Percentiles rank a stretch among this genome's conserved stretches.
These are phyloP conservation scores for Dicyrtoma fusca DNA, from an alignment of 2,888 invertebrate species.

Conservation along the genomic window DNA sequence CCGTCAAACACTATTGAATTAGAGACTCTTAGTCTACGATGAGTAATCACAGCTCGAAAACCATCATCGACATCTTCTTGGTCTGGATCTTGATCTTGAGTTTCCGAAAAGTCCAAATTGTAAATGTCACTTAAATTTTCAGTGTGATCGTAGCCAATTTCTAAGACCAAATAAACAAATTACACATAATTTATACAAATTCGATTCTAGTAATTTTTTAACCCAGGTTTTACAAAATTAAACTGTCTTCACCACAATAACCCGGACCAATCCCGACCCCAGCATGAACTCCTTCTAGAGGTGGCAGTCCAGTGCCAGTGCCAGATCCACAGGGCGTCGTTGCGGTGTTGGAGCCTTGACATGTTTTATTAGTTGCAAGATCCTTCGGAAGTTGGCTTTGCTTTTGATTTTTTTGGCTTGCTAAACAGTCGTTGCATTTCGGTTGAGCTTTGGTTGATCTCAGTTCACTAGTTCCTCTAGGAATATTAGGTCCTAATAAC, in stretches of 20 bases:
- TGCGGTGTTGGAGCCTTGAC: slow-evolving; percentile 11
- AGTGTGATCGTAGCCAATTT: neutral
- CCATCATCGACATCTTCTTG: neutral
- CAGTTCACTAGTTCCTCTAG: slow-evolving; percentile 2
- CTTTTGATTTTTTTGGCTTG: too few relatives aligned
- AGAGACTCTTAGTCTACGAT: neutral
- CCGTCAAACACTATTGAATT: slow-evolving; percentile 6
- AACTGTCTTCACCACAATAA: neutral
- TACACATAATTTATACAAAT: too few relatives aligned
- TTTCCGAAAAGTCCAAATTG: neutral
- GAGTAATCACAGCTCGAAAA: too few relatives aligned
- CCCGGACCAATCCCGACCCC: neutral
- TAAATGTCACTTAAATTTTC: neutral
- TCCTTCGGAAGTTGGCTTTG: too few relatives aligned
- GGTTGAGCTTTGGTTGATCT: neutral
- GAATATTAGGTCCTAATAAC: neutral
- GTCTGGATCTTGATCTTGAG: neutral
- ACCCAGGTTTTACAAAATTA: too few relatives aligned
- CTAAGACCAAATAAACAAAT: too few relatives aligned
- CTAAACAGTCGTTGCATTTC: too few relatives aligned
- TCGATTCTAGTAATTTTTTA: too few relatives aligned
- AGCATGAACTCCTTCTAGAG: slow-evolving; percentile 23
- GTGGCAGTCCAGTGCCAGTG: neutral
- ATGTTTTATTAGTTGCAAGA: too few relatives aligned
- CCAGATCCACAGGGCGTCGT: slow-evolving; percentile 5